Evolutionary conservation across 2,888 invertebrate species (phyloP), one percentile per base, ranked within the genome.

Genomic region (Syrphus vitripennis): DNA sequence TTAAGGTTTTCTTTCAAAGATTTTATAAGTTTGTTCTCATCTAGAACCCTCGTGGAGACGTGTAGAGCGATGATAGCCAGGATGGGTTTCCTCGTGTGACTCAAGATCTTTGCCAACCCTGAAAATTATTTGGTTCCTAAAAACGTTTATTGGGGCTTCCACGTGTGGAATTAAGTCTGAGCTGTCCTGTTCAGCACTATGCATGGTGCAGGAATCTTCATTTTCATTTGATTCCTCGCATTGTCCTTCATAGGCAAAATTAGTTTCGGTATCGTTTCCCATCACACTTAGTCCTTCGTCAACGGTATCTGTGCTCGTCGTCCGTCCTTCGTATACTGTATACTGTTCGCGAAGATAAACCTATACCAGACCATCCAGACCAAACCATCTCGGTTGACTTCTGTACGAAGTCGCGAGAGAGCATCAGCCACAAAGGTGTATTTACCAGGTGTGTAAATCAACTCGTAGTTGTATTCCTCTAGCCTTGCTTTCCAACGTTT

Each of bases 401-500:
- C 48, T 6, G 48, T 69, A 3, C 21, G 42, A 24, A 75, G 65
- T 4, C 65, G 37, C 9, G 70, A 76, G 5, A 76, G 71, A 69
- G 70, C 71, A 19, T 70, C 65, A 9, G 65, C 82, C 55, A 74
- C 67, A 5, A 37, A 29, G 16, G n/a, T n/a, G n/a, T n/a, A n/a
- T n/a, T n/a, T n/a, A n/a, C n/a, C n/a, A n/a, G n/a, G n/a, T n/a
- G n/a, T n/a, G n/a, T n/a, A n/a, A n/a, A n/a, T n/a, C n/a, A n/a
- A n/a, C n/a, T n/a, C n/a, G n/a, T n/a, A n/a, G n/a, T n/a, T n/a
- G n/a, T n/a, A n/a, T n/a, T n/a, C n/a, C n/a, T n/a, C n/a, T n/a
- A n/a, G n/a, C n/a, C 40, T 67, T 3, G 77, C 67, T 21, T 78
- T 78, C 74, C 63, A 83, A 1, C 63, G 67, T 14, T 80, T 84